These are phyloP conservation scores for Vulpes vulpes DNA, from an alignment of 2,113 vertebrate species.

Conservation along the genomic window DNA sequence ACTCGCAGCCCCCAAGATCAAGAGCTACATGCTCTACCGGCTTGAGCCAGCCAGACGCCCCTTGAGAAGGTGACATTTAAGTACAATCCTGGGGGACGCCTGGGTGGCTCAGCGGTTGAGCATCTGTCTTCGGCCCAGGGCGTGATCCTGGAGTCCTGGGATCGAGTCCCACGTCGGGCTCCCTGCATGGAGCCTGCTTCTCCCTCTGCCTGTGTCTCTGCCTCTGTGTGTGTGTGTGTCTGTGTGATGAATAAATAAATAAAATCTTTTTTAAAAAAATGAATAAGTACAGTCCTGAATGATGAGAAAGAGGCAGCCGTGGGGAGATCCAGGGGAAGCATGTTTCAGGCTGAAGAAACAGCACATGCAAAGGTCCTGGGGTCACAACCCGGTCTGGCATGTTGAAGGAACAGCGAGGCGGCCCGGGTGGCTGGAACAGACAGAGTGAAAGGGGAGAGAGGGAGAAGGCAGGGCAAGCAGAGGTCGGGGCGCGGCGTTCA, in stretches of 20 bases:
- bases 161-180: no score
- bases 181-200: no score
- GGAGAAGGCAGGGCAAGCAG: neutral
- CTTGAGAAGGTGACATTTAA: neutral
- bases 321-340: neutral
- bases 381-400: fast-evolving
- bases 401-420: neutral
- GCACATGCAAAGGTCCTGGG: neutral
- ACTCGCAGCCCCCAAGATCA: neutral
- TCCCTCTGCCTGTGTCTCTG: no score
- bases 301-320: neutral
- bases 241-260: no score
- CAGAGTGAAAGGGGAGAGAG: no score
- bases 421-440: neutral
- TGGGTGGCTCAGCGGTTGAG: no score
- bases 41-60: neutral
- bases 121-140: no score
- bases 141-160: no score
- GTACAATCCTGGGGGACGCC: neutral
- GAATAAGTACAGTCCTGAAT: neutral
- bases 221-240: no score
- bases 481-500: fast-evolving
- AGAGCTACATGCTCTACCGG: neutral
- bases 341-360: neutral
- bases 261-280: no score